A percentile compares a stretch with the other conserved stretches of the same genome.
Evolutionary conservation across 2,888 invertebrate genomes (phyloP).

Genomic region (Pollenia labialis): DNA sequence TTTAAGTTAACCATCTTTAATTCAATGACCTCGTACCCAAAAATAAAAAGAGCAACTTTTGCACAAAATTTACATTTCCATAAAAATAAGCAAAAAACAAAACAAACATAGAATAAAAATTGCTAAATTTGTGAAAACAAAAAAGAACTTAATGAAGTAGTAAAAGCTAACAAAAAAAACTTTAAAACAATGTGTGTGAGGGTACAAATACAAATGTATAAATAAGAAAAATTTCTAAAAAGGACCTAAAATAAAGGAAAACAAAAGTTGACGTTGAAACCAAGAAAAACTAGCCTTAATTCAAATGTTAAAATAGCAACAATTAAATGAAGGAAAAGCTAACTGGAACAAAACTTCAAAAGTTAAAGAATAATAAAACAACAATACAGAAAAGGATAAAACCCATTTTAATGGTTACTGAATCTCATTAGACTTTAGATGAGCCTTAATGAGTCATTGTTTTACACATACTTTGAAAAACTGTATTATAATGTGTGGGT

Average conservation of each 20-base stretch:
- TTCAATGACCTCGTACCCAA: slow-evolving; percentile 44
- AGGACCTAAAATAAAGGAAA: slow-evolving; percentile 20
- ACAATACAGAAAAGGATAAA: slow-evolving; percentile 66
- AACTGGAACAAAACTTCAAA: slow-evolving; percentile 36
- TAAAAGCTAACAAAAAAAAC: slow-evolving; percentile 64
- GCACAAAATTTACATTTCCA: slow-evolving; percentile 69
- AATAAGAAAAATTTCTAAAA: slow-evolving; percentile 44
- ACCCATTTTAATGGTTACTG: slow-evolving; percentile 82
- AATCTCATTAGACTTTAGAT: slow-evolving; percentile 84
- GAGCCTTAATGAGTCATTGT: slow-evolving; percentile 84
- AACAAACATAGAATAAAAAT: slow-evolving; percentile 51
- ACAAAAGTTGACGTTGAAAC: slow-evolving; percentile 25
- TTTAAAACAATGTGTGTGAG: slow-evolving; percentile 61
- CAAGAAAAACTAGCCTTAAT: slow-evolving; percentile 42
- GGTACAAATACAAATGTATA: slow-evolving; percentile 10
- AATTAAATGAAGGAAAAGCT: slow-evolving; percentile 41
- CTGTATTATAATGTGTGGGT: not conserved
- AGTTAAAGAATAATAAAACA: slow-evolving; percentile 17
- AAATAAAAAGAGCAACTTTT: slow-evolving; percentile 59
- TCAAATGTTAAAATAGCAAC: slow-evolving; percentile 48
- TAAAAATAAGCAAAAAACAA: slow-evolving; percentile 34
- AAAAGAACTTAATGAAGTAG: slow-evolving; percentile 70
- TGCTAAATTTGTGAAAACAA: slow-evolving; percentile 61
- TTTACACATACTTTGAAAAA: slow-evolving; percentile 78
- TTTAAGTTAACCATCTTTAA: slow-evolving; percentile 55